These are phyloP conservation scores for Anthoscopus minutus DNA, from an alignment of 2,113 vertebrate genomes.

Conservation along the genomic window DNA sequence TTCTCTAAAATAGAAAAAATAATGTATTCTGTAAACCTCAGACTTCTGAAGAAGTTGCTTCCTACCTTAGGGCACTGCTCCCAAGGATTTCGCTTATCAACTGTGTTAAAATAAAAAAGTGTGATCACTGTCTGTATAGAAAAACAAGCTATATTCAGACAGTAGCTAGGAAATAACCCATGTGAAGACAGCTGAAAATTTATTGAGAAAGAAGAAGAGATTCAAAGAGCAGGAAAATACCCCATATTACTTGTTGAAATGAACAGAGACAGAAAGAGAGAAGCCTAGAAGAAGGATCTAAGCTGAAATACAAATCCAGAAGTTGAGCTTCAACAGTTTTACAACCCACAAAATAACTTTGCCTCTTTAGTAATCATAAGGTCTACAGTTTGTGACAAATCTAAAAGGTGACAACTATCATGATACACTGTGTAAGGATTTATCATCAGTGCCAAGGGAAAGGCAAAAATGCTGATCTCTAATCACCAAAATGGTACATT, in stretches of 20 bases:
- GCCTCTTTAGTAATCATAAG: not conserved
- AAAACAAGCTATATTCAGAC: not conserved
- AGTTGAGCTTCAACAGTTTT: not conserved
- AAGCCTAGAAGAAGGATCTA: not conserved
- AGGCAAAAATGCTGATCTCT: not conserved
- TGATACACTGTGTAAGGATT: not conserved
- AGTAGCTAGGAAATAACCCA: not conserved
- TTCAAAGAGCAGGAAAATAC: not conserved
- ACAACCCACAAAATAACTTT: not conserved
- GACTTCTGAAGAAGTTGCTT: not conserved
- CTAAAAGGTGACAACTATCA: not conserved
- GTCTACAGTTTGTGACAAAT: not conserved
- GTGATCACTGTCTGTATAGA: not conserved
- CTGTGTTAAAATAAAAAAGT: not conserved
- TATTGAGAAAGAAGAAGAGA: not conserved
- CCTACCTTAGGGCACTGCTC: not conserved
- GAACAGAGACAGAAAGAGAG: not conserved
- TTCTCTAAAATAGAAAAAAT: not conserved
- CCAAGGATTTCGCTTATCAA: not conserved
- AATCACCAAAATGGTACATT: not conserved
- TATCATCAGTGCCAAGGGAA: not conserved
- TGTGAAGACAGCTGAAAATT: not conserved
- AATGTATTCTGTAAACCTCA: not conserved
- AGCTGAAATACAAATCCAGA: not conserved
- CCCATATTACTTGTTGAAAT: not conserved